Evolutionary conservation across 2,888 invertebrate species (phyloP).

Genomic region (Rhyacophila evoluta): DNA sequence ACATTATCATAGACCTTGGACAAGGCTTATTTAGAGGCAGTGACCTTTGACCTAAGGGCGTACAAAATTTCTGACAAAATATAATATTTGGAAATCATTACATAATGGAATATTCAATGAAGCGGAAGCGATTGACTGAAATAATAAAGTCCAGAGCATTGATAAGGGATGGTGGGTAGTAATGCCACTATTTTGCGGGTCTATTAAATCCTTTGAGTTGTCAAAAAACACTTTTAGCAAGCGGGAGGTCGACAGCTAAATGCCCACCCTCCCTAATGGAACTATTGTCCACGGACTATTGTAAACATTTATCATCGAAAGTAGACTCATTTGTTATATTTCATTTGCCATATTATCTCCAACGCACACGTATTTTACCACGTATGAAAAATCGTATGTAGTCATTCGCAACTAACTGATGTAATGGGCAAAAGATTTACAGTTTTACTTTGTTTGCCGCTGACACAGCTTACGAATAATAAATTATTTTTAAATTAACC

Average conservation of each 20-base stretch:
- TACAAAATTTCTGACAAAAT: too few relatives aligned
- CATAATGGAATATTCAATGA: background rate
- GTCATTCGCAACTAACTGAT: slow-evolving; percentile 8
- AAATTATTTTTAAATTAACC: slow-evolving; percentile 7
- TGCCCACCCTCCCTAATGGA: slow-evolving; percentile 31
- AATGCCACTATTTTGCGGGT: background rate
- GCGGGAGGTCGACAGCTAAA: slow-evolving; percentile 22
- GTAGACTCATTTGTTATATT: slow-evolving; percentile 38
- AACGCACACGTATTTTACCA: background rate
- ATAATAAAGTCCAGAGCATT: background rate
- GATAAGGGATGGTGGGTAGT: background rate
- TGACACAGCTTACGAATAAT: background rate
- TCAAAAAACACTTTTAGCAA: slow-evolving; percentile 17
- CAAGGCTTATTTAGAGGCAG: too few relatives aligned
- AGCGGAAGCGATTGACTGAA: background rate
- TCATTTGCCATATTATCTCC: slow-evolving; percentile 28
- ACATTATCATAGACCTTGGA: too few relatives aligned
- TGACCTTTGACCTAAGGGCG: too few relatives aligned
- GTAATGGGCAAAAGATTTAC: slow-evolving; percentile 5
- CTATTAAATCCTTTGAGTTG: slow-evolving; percentile 22
- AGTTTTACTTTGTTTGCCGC: background rate
- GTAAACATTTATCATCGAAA: slow-evolving; percentile 35
- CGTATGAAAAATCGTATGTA: slow-evolving; percentile 10
- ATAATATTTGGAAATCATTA: background rate
- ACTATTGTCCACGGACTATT: slow-evolving; percentile 35